These are phyloP conservation scores for Apis dorsata DNA, from an alignment of 1,140 invertebrate species.

Conservation along the genomic window DNA sequence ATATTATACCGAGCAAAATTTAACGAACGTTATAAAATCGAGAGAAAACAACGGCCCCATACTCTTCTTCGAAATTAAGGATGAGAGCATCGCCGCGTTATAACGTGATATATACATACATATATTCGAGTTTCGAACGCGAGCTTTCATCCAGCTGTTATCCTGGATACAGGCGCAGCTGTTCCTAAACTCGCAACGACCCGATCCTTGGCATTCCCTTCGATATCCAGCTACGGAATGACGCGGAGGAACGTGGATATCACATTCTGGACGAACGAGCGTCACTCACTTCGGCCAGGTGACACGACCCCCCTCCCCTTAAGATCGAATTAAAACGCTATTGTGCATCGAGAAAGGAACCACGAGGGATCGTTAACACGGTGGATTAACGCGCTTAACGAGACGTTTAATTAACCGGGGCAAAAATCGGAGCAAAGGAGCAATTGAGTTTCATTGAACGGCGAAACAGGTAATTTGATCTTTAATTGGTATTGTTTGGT, in stretches of 20 bases:
- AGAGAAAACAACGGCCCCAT: background rate
- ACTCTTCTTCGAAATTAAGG: conserved; percentile 2
- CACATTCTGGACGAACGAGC: conserved; percentile 7
- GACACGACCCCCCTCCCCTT: background rate
- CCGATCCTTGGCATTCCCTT: conserved; percentile 22
- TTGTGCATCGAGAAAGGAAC: background rate
- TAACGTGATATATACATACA: background rate
- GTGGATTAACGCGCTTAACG: background rate
- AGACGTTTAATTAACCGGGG: background rate
- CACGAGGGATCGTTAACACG: background rate
- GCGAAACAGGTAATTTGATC: background rate
- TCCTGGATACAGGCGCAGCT: conserved; percentile 21
- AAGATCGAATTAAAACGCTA: background rate
- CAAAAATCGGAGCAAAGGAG: background rate
- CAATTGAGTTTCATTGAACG: background rate
- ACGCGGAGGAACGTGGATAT: background rate
- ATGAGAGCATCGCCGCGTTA: background rate
- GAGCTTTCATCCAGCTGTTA: conserved; percentile 35
- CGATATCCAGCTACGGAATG: conserved; percentile 3
- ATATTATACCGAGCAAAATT: background rate
- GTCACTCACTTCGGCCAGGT: background rate
- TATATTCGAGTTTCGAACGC: conserved; percentile 15
- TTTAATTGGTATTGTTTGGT: background rate
- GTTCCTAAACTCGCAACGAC: conserved; percentile 30
- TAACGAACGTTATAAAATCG: background rate